These are phyloP conservation scores for Micromussa lordhowensis DNA, from an alignment of 92 coral and sea anemone genomes.

Conservation along the genomic window DNA sequence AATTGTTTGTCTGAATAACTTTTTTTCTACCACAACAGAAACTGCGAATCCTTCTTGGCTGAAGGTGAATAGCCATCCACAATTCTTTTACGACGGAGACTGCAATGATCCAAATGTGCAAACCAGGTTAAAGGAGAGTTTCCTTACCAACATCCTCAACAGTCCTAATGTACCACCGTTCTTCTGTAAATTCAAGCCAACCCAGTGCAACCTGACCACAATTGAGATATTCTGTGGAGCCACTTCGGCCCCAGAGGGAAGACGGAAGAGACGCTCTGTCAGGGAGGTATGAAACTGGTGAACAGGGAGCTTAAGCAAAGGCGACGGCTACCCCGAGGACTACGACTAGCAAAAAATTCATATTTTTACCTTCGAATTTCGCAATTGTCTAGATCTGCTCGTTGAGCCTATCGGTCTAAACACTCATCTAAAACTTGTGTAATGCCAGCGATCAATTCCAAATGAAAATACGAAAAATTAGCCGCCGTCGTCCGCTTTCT, in stretches of 20 bases:
- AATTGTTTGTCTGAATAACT: neutral
- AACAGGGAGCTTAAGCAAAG: too few relatives aligned
- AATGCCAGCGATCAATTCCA: too few relatives aligned
- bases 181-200: slow-evolving; percentile 53
- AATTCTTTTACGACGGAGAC: slow-evolving; percentile 73
- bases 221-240: slow-evolving; percentile 73
- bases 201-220: slow-evolving; percentile 35
- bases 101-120: slow-evolving; percentile 78
- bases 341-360: too few relatives aligned
- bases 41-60: slow-evolving; percentile 59
- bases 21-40: slow-evolving; percentile 39
- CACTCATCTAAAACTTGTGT: too few relatives aligned
- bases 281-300: neutral
- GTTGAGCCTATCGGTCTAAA: too few relatives aligned
- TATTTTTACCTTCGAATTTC: too few relatives aligned
- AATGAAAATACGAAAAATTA: too few relatives aligned
- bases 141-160: slow-evolving; percentile 5
- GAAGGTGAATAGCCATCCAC: slow-evolving; percentile 21
- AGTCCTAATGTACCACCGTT: slow-evolving; percentile 54
- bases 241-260: slow-evolving; percentile 40
- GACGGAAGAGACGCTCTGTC: slow-evolving; percentile 60
- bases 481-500: too few relatives aligned
- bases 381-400: too few relatives aligned
- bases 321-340: too few relatives aligned
- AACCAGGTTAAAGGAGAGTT: slow-evolving; percentile 40